Base-by-base conservation (phyloP, 1,140 invertebrate genomes). In the Drosophila cardini region DNA sequence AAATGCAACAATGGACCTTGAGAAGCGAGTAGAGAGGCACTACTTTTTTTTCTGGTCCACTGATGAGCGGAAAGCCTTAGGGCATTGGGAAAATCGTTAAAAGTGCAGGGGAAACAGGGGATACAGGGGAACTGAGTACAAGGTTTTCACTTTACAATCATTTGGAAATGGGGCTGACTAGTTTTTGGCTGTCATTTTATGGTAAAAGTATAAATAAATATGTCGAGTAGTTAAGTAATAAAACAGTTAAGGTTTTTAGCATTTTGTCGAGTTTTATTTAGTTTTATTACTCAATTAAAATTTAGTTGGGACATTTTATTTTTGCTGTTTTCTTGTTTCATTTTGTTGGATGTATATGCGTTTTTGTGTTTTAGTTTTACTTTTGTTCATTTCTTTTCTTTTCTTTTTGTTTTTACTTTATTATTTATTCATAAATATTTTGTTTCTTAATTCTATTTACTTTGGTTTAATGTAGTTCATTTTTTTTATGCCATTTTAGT, bases 211-310 rank as follows among this genome's bases (percentile, higher is more conserved):
- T n/a, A 42, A 40, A 30, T 18, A 52, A 11, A 26, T 26, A 30
- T 30, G 30, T 15, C 3, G 13, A 18, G 15, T 26, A 30, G 4
- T 9, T 1, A 26, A 26, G 21, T 26, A 26, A 26, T 7, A 45
- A 26, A 18, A 58, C 2, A 45, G 2, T 34, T 2, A n/a, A 32
- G 15, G 15, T 42, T 13, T 63, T 53, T 11, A 58, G 18, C 40
- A 69, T 71, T 72, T 72, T 80, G 52, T 69, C 68, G 72, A 76
- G 61, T 72, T 87, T 75, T 86, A 83, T 86, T 86, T 87, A 89
- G 56, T 80, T 83, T 77, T 84, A 89, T 80, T 89, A 89, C 74
- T 89, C 84, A 87, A 85, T 87, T 87, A 89, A 87, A 87, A 89
- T 84, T 80, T 87, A 87, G 76, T 87, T 87, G 84, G 84, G 84